Conservation (phyloP, 2,113 vertebrate genomes). For the Spizaetus ornatus region DNA sequence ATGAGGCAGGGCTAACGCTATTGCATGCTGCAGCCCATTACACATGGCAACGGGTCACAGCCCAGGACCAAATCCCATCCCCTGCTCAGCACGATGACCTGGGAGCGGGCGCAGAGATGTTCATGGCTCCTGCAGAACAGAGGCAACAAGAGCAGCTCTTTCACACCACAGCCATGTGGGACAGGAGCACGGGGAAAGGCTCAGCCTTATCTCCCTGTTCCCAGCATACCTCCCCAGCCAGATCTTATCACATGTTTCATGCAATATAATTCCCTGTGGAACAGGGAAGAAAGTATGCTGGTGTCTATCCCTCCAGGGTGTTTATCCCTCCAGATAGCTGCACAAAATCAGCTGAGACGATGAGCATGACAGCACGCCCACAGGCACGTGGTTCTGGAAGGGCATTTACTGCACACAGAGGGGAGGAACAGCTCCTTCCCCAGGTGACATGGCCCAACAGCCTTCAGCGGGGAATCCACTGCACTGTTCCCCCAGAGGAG, state of each 20-base stretch:
- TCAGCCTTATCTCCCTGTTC: background rate
- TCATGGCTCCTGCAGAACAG: background rate
- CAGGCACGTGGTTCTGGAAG: fast-evolving
- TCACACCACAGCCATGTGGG: fast-evolving
- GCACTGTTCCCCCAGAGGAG: background rate
- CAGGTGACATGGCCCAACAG: background rate
- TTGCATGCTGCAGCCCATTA: background rate
- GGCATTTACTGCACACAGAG: background rate
- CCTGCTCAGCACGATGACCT: fast-evolving
- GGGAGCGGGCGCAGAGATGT: background rate
- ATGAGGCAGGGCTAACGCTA: background rate
- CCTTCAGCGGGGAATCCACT: background rate
- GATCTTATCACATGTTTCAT: background rate
- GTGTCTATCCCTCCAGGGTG: background rate
- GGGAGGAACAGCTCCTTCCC: background rate
- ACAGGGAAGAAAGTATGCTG: background rate
- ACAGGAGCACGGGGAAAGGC: fast-evolving
- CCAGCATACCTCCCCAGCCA: background rate
- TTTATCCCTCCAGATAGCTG: background rate
- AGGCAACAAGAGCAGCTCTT: background rate
- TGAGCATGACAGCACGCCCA: background rate
- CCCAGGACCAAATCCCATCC: background rate
- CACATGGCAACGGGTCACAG: background rate
- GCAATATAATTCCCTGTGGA: fast-evolving
- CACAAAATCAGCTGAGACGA: background rate